A percentile compares a stretch with the other conserved stretches of the same genome.
These are phyloP conservation scores for Oreochromis spilurus DNA, from an alignment of 2,113 vertebrate genomes.

Conservation along the genomic window DNA sequence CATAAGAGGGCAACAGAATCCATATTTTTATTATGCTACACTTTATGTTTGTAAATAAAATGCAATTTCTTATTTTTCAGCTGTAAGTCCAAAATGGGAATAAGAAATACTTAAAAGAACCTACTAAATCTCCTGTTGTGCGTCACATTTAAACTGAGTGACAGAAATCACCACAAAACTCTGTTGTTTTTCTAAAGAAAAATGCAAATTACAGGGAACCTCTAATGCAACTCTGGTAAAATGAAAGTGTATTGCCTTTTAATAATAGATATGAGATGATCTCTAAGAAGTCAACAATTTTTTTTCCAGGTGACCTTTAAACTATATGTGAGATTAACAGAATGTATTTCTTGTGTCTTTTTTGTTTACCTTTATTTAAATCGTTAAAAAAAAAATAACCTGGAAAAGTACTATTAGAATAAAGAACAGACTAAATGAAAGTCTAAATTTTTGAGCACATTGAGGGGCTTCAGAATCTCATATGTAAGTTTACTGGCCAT, in stretches of 20 bases:
- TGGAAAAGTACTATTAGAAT: not conserved
- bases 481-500: not conserved
- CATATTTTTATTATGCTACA: not conserved
- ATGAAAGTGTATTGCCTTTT: not conserved
- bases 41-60: not conserved
- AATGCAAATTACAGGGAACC: not conserved
- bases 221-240: not conserved
- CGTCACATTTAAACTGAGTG: not conserved
- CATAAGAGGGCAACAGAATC: slow-evolving; percentile 52
- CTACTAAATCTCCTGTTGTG: not conserved
- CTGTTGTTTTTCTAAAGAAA: not conserved
- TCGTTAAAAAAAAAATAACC: not conserved
- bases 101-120: not conserved
- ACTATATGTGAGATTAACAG: not conserved
- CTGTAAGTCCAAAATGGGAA: too few relatives aligned
- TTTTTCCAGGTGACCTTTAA: not conserved
- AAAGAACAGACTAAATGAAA: not conserved
- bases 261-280: not conserved
- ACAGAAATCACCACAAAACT: not conserved
- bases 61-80: not conserved
- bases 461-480: not conserved
- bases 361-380: not conserved
- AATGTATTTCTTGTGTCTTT: not conserved
- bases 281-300: not conserved
- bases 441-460: not conserved